Evolutionary conservation across 2,113 vertebrate species (phyloP).

Genomic region (Hylia prasina): DNA sequence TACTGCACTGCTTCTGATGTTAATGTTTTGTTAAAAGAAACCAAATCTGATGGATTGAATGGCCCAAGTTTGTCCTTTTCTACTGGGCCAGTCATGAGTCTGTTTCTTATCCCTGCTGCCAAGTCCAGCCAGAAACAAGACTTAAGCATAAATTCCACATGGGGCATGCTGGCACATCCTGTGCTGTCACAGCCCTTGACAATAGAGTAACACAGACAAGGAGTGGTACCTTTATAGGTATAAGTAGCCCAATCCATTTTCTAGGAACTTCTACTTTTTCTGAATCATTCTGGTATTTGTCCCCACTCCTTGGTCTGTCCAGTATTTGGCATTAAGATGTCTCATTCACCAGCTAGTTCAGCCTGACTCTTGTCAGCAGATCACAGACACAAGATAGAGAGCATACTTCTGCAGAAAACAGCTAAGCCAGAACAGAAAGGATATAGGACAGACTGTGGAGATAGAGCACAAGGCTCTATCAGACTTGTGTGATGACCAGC

Average conservation of each 20-base stretch:
- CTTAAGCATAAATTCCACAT: neutral
- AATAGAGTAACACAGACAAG: neutral
- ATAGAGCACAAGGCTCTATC: accelerated
- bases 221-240: neutral
- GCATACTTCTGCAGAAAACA: neutral
- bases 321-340: neutral
- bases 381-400: neutral
- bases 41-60: neutral
- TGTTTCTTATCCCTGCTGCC: neutral
- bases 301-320: neutral
- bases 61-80: neutral
- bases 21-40: neutral
- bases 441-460: neutral
- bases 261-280: neutral
- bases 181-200: neutral
- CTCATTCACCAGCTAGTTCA: neutral
- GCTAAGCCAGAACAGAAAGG: neutral
- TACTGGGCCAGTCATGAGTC: neutral
- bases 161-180: neutral
- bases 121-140: neutral
- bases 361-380: neutral
- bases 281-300: neutral
- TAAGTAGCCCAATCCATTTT: neutral
- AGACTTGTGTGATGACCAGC: neutral
- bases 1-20: neutral